Evolutionary conservation across 2,113 vertebrate species (phyloP).

Genomic region (Lutjanus erythropterus): DNA sequence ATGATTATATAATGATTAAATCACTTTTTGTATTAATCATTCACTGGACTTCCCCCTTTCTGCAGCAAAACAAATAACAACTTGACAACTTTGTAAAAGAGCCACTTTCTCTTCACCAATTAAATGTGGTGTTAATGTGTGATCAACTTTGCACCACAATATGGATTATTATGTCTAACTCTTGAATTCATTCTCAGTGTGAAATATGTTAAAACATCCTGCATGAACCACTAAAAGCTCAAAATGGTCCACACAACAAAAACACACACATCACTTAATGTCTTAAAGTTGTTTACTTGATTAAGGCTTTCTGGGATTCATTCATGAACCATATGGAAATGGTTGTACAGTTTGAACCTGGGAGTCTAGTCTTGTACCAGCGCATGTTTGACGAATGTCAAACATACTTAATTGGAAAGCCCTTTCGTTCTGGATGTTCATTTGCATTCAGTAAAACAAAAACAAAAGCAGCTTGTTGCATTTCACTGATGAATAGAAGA

Average conservation of each 20-base stretch:
- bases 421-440: slow-evolving; percentile 39
- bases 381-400: slow-evolving; percentile 56
- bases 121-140: background rate
- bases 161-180: background rate
- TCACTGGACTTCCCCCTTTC: background rate
- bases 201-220: background rate
- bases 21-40: background rate
- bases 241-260: slow-evolving; percentile 1
- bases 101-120: background rate
- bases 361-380: slow-evolving; percentile 22
- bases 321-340: slow-evolving; percentile 41
- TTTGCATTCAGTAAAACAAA: slow-evolving; percentile 52
- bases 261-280: background rate
- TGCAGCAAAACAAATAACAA: background rate
- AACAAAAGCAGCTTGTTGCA: slow-evolving; percentile 35
- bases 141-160: background rate
- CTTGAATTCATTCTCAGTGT: background rate
- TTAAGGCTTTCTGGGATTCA: slow-evolving; percentile 25
- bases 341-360: slow-evolving; percentile 40
- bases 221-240: background rate
- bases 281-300: slow-evolving; percentile 3
- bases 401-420: slow-evolving; percentile 60
- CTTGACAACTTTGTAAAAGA: background rate
- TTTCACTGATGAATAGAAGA: slow-evolving; percentile 22
- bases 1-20: background rate